These are phyloP conservation scores for Astropecten irregularis DNA, from an alignment of 53 echinoderm and acorn worm species.

Conservation along the genomic window DNA sequence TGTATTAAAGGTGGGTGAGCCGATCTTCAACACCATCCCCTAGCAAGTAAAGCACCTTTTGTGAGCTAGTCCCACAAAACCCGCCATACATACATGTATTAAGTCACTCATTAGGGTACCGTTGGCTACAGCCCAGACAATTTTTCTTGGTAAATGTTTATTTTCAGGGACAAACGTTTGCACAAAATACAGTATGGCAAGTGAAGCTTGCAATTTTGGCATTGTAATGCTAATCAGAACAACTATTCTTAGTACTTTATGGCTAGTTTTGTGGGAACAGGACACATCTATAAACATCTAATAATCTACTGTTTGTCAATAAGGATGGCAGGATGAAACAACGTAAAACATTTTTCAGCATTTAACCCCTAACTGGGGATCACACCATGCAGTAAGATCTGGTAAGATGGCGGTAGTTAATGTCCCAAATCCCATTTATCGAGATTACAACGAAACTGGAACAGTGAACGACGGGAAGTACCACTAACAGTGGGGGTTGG, in stretches of 20 bases:
- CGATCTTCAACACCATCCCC: constrained; percentile 5
- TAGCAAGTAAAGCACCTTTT: constrained; percentile 1
- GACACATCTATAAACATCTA: constrained; percentile 23
- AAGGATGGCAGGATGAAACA: constrained; percentile 19
- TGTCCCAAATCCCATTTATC: constrained; percentile 34
- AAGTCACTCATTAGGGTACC: not conserved
- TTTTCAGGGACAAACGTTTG: constrained; percentile 14
- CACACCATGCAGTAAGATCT: constrained; percentile 29
- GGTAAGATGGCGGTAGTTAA: constrained; percentile 11
- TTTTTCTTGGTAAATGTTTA: not conserved
- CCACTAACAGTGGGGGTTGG: constrained; percentile 41
- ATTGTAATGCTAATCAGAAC: constrained; percentile 17
- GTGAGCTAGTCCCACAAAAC: constrained; percentile 3
- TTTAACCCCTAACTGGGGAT: constrained; percentile 21
- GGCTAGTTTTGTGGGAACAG: constrained; percentile 12
- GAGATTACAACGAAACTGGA: constrained; percentile 43
- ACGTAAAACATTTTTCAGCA: not conserved
- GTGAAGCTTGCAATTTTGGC: constrained; percentile 5
- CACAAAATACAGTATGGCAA: constrained; percentile 16
- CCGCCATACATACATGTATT: not conserved
- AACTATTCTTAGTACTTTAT: constrained; percentile 6
- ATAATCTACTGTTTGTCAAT: constrained; percentile 35
- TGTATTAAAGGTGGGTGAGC: constrained; percentile 12
- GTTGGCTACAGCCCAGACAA: constrained; percentile 6
- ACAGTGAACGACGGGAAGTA: constrained; percentile 36